Conservation (phyloP, 2,797 vertebrate species). For the Gorsachius magnificus region DNA sequence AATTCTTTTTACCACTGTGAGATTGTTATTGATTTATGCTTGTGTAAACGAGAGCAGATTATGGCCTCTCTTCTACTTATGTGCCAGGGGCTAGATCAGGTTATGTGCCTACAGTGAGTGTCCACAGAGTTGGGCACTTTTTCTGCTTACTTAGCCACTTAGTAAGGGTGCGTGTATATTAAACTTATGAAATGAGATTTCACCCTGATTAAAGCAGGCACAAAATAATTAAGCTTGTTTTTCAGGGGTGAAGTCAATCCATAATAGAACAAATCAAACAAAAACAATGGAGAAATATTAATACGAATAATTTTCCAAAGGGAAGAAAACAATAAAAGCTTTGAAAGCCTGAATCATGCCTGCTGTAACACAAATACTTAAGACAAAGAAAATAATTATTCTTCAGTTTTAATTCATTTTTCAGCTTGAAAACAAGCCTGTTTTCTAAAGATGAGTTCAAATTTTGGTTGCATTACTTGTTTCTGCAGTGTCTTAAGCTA, state of each 20-base stretch:
- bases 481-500: neutral
- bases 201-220: neutral
- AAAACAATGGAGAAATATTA: neutral
- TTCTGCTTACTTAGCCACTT: neutral
- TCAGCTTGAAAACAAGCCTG: neutral
- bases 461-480: neutral
- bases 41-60: neutral
- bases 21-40: neutral
- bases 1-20: neutral
- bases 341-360: neutral
- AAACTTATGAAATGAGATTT: neutral
- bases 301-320: neutral
- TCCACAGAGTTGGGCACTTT: fast-evolving
- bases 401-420: neutral
- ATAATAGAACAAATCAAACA: neutral
- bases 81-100: neutral
- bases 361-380: neutral
- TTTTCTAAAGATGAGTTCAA: neutral
- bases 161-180: neutral
- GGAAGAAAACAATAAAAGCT: neutral
- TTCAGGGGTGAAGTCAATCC: neutral
- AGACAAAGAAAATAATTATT: neutral
- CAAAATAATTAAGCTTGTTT: slow-evolving; percentile 9
- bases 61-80: neutral
- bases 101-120: neutral